A percentile compares a stretch with the other conserved stretches of the same genome.
Evolutionary conservation across 2,797 vertebrate genomes (phyloP).

Genomic region (Silurus lanzhouensis): DNA sequence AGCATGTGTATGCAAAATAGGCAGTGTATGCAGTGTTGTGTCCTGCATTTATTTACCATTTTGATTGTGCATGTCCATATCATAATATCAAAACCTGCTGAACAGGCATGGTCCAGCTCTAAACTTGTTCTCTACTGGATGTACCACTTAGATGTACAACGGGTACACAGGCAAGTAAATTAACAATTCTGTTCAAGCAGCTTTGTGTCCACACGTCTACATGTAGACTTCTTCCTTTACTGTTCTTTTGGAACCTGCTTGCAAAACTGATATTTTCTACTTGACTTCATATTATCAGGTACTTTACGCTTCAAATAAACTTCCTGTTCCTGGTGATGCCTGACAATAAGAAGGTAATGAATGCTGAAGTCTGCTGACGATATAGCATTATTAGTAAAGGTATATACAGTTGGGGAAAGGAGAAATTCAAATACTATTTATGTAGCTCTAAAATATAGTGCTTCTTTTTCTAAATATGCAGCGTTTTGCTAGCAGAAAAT

Average conservation of each 20-base stretch:
- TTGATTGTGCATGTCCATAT: not conserved
- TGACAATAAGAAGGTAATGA: not conserved
- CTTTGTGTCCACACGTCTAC: not conserved
- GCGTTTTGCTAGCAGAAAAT: too few relatives aligned
- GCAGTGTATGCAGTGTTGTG: not conserved
- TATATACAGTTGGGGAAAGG: not conserved
- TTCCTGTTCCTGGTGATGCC: not conserved
- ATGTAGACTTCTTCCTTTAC: not conserved
- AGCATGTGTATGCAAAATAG: not conserved
- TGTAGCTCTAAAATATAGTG: not conserved
- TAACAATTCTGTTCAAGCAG: not conserved
- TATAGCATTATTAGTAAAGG: not conserved
- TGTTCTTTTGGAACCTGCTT: not conserved
- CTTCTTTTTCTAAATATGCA: not conserved
- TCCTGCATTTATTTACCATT: not conserved
- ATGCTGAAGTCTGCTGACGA: not conserved
- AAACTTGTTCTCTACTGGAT: not conserved
- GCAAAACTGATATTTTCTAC: not conserved
- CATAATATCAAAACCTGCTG: not conserved
- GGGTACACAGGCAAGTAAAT: not conserved
- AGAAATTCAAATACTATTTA: not conserved
- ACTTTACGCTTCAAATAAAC: not conserved
- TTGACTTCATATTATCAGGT: not conserved
- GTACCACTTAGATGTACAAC: not conserved
- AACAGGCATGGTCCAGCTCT: not conserved